Conservation (phyloP, 2,797 vertebrate genomes). For the Gambelia wislizenii region DNA sequence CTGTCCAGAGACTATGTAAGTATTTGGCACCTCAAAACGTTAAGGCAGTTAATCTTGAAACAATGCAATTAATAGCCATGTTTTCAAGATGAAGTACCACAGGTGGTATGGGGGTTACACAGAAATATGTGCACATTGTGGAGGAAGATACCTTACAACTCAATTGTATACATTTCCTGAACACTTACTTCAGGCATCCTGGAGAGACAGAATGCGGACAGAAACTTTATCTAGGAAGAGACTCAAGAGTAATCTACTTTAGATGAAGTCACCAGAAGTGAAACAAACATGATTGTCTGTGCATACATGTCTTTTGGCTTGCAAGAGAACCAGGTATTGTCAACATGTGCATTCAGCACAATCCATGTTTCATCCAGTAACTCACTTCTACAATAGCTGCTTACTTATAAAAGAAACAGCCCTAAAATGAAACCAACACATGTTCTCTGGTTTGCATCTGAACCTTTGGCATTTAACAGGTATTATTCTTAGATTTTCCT, state of each 20-base stretch:
- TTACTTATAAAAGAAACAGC: too few species aligned
- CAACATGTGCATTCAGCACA: not conserved
- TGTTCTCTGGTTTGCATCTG: not conserved
- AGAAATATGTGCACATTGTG: not conserved
- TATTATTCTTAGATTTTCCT: not conserved
- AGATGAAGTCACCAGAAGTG: not conserved
- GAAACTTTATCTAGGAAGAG: not conserved
- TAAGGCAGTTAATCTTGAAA: conserved; percentile 3
- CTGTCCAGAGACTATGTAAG: not conserved
- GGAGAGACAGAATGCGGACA: not conserved
- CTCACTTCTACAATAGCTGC: not conserved
- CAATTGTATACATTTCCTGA: not conserved
- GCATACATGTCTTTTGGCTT: not conserved
- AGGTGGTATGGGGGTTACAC: not conserved
- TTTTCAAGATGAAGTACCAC: not conserved
- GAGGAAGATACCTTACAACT: too few species aligned
- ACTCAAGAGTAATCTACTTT: not conserved
- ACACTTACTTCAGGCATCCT: not conserved
- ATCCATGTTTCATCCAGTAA: not conserved
- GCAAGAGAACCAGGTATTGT: not conserved
- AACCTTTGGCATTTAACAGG: not conserved
- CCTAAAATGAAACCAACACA: not conserved
- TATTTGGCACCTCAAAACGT: not conserved
- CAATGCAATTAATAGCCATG: not conserved
- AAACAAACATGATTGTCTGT: not conserved